Evolutionary conservation across 2,888 invertebrate genomes (phyloP).

Genomic region (Andrena minutula): DNA sequence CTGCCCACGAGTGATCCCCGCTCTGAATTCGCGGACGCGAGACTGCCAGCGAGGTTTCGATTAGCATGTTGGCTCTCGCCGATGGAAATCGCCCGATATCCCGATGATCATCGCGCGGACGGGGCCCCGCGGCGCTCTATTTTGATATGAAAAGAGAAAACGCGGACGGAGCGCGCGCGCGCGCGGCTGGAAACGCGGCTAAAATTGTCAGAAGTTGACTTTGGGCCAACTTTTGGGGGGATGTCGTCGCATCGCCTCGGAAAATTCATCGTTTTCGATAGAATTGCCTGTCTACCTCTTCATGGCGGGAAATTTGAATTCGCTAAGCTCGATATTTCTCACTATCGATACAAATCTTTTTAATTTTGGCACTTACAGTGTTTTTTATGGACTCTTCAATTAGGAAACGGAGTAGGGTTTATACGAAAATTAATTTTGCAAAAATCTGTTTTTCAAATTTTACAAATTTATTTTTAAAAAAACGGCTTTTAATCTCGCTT

Average conservation of each 20-base stretch:
- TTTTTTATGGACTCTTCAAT: too few species aligned
- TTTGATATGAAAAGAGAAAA: conserved; percentile 36
- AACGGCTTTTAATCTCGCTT: too few species aligned
- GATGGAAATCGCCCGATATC: conserved; percentile 22
- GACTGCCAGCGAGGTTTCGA: conserved; percentile 8
- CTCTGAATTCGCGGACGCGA: background rate
- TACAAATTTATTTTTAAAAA: too few species aligned
- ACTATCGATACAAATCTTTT: too few species aligned
- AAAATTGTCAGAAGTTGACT: conserved; percentile 30
- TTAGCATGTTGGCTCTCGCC: conserved; percentile 6
- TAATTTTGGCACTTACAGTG: too few species aligned
- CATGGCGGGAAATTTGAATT: background rate
- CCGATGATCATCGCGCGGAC: conserved; percentile 45
- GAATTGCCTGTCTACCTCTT: background rate
- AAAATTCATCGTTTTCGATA: background rate
- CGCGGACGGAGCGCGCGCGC: background rate
- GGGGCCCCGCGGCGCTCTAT: conserved; percentile 29
- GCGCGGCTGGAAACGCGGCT: conserved; percentile 13
- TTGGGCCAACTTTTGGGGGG: conserved; percentile 21
- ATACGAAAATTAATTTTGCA: too few species aligned
- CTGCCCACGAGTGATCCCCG: background rate
- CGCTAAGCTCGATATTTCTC: background rate
- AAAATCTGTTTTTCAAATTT: too few species aligned
- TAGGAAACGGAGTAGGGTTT: too few species aligned
- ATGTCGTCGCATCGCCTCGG: background rate